Percentiles rank a stretch among this genome's conserved stretches.
phyloP scores from a whole-genome alignment of 2,888 invertebrate species.

The Rhagonycha fulva region DNA sequence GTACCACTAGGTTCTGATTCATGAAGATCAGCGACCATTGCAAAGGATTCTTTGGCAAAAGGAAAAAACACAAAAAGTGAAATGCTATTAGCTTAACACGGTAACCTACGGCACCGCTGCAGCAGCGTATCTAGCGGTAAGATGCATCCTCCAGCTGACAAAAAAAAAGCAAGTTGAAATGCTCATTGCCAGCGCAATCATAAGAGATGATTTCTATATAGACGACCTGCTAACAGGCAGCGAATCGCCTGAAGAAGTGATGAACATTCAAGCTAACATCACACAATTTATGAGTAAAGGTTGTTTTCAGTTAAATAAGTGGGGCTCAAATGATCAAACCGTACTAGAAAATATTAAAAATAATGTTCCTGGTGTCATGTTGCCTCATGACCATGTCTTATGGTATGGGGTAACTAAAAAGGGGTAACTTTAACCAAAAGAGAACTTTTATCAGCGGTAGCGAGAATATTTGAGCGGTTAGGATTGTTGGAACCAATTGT shows the following conservation, averaged over 20 bases:
- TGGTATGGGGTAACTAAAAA: too few species aligned
- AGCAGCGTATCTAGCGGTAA: background rate
- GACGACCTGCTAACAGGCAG: background rate
- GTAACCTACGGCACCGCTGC: conserved; percentile 6
- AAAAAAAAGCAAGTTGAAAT: too few species aligned
- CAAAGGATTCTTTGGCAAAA: conserved; percentile 9
- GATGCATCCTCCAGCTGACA: too few species aligned
- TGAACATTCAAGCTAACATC: background rate
- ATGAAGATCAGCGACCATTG: background rate
- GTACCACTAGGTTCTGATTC: conserved; percentile 5
- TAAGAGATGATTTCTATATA: too few species aligned
- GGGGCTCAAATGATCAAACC: background rate
- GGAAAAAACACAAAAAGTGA: background rate
- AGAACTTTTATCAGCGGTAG: too few species aligned
- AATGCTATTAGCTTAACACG: background rate
- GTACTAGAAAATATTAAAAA: too few species aligned
- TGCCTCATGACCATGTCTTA: too few species aligned
- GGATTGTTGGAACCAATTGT: too few species aligned
- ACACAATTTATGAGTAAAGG: background rate
- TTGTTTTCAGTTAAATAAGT: conserved; percentile 7
- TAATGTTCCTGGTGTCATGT: too few species aligned
- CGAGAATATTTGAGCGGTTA: too few species aligned
- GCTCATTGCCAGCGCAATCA: too few species aligned
- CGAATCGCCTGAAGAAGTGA: conserved; percentile 3
- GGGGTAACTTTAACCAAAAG: too few species aligned